Evolutionary conservation across 2,113 vertebrate species (phyloP).

Genomic region (Etia nguti): DNA sequence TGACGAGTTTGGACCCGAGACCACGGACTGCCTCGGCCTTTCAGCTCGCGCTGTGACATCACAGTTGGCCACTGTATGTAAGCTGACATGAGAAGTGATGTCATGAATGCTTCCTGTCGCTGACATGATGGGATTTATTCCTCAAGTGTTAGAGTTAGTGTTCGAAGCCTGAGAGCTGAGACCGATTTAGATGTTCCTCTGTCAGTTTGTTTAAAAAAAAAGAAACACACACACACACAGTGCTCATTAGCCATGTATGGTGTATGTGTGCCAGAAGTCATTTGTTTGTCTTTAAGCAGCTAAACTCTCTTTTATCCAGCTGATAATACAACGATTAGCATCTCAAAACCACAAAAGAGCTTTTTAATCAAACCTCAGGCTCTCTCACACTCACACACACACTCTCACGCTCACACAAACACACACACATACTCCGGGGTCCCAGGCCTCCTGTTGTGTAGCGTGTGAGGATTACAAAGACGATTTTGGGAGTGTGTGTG

Average conservation of each 20-base stretch:
- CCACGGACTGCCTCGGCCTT: not conserved
- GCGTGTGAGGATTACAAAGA: conserved; percentile 38
- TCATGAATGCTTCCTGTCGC: conserved; percentile 26
- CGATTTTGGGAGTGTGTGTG: not conserved
- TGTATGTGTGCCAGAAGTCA: conserved; percentile 59
- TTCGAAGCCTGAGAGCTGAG: not conserved
- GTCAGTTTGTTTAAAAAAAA: not conserved
- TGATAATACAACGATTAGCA: conserved; percentile 67
- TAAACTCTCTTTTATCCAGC: conserved; percentile 60
- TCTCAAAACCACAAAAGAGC: conserved; percentile 59
- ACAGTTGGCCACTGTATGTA: not conserved
- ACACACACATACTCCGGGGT: not conserved
- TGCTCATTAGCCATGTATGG: conserved; percentile 47
- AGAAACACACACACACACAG: conserved; percentile 1
- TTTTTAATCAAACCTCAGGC: conserved; percentile 50
- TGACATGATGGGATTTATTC: conserved; percentile 7
- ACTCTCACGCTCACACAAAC: not conserved
- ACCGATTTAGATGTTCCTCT: conserved; percentile 41
- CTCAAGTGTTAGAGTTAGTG: not conserved
- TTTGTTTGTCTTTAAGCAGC: conserved; percentile 69
- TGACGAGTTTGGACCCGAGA: not conserved
- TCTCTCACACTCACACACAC: not conserved
- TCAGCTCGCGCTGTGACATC: conserved; percentile 14
- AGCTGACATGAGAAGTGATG: conserved; percentile 35
- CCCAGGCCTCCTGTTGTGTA: conserved; percentile 44